A percentile compares a stretch with the other conserved stretches of the same genome.
These are phyloP conservation scores for Arenaria interpres DNA, from an alignment of 2,113 vertebrate genomes.

Conservation along the genomic window DNA sequence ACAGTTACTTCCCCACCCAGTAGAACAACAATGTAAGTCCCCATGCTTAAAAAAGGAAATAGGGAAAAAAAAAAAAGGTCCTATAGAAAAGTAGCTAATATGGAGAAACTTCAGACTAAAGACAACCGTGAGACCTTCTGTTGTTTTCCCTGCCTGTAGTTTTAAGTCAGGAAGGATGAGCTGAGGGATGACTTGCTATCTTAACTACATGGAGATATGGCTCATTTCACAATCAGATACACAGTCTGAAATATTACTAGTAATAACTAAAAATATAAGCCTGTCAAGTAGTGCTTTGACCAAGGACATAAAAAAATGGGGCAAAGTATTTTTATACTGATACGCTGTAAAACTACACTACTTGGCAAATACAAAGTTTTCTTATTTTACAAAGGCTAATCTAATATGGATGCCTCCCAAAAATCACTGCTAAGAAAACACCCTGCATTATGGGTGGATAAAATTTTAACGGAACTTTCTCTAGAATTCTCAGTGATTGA, in stretches of 20 bases:
- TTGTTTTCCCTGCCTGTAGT: neutral
- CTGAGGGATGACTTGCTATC: neutral
- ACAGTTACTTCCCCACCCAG: neutral
- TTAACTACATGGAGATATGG: neutral
- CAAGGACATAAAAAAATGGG: neutral
- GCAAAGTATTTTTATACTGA: slow-evolving; percentile 71
- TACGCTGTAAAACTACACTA: slow-evolving; percentile 57
- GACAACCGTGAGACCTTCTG: neutral
- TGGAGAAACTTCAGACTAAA: neutral
- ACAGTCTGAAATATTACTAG: neutral
- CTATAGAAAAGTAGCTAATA: neutral
- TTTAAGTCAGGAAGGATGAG: neutral
- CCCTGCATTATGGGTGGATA: neutral
- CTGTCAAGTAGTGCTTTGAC: neutral
- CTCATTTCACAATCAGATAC: slow-evolving; percentile 14
- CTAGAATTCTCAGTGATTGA: neutral
- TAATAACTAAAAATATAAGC: neutral
- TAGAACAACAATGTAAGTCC: neutral
- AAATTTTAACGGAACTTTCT: neutral
- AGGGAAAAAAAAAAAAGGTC: neutral
- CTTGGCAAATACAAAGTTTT: slow-evolving; percentile 59
- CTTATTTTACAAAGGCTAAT: slow-evolving; percentile 40
- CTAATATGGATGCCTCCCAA: slow-evolving; percentile 18
- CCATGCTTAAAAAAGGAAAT: neutral
- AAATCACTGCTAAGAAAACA: slow-evolving; percentile 36